Evolutionary conservation across 1,140 invertebrate species (phyloP), one percentile per base, ranked within the genome.

Genomic region (Triops cancriformis): DNA sequence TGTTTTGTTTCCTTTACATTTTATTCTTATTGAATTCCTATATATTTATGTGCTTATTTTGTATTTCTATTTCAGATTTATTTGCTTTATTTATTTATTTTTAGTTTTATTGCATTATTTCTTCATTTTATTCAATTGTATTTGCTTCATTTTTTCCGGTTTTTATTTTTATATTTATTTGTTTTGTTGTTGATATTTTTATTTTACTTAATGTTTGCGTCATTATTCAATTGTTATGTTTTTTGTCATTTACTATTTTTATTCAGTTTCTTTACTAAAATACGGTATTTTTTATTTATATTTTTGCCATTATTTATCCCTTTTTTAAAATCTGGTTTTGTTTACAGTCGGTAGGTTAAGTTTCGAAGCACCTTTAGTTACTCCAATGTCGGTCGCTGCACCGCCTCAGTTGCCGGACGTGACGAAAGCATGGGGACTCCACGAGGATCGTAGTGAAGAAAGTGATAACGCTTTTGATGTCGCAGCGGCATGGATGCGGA

Each of bases 381-480:
- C 51, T 64, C 51, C 51, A 18, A 64, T 64, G 51, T 64, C 51
- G 14, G 51, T 64, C 10, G 51, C 51, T 7, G 51, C 51, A n/a
- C 51, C 51, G 1, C 18, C 51, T 10, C 51, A 64, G 51, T 64
- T 64, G 18, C 51, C 51, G 51, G 51, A 64, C 23, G 51, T 64
- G 14, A 64, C 51, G 18, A 64, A 64, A 64, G 51, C 51, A 6
- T 64, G 51, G 51, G 51, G 51, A 64, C 23, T 64, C 18, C 51
- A 64, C 7, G 51, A 64, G 51, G 51, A 64, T 23, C 14, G 51
- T 5, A 23, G 14, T 18, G 74, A 78, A 27, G 77, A 73, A 73
- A 73, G 28, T 0, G 78, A 81, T 37, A 83, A 85, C 73, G 82
- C 82, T 26, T 85, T 83, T 78, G 85, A 86, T 77, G 83, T 85